Base-by-base conservation (phyloP, 37 sponge, comb jelly and placozoan genomes). In the Theonella swinhoei region DNA sequence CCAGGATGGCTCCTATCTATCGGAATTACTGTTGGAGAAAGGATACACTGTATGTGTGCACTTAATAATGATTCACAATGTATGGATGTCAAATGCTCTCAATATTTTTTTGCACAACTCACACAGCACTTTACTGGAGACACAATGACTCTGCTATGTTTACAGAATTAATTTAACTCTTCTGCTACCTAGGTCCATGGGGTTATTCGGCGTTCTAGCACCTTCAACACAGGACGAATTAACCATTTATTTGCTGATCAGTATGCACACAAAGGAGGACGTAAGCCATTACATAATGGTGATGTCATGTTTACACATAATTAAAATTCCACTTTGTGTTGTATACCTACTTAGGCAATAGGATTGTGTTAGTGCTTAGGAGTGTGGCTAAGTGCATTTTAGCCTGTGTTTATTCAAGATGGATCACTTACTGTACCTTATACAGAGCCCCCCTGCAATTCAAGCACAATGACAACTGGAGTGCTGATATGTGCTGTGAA, bases 191-290 rank as follows among this genome's bases (percentile, higher is more conserved):
- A 94, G 94, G 94, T 96, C 0, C 97, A 96, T 64, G 97, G 97
- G 0, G 91, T 96, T 32, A 96, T 94, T 20, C 74, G 97, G 19
- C 70, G 96, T 1, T 75, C 92, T 0, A 93, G 94, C 60, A 75
- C 92, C 2, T 93, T 96, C 86, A 96, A 96, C 87, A 96, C 97
- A 25, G 94, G 94, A 4, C 71, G 97, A 22, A 96, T 96, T 1
- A 68, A 72, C 33, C 97, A 96, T 40, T 81, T 96, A n/a, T 94
- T 91, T 75, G 70, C 62, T 7, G 74, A 95, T 35, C 93, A 88
- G 0, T 62, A 63, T 23, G 54, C 79, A 32, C 93, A 95, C 72
- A 23, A 75, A 30, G 92, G 88, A 25, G 93, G 91, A 86, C 67
- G 96, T 95, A 64, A 78, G 87, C 42, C 29, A 11, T 17, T 75